Percentiles rank a stretch among this genome's conserved stretches.
These are phyloP conservation scores for Chaetura pelagica DNA, from an alignment of 2,113 vertebrate species.

Conservation along the genomic window DNA sequence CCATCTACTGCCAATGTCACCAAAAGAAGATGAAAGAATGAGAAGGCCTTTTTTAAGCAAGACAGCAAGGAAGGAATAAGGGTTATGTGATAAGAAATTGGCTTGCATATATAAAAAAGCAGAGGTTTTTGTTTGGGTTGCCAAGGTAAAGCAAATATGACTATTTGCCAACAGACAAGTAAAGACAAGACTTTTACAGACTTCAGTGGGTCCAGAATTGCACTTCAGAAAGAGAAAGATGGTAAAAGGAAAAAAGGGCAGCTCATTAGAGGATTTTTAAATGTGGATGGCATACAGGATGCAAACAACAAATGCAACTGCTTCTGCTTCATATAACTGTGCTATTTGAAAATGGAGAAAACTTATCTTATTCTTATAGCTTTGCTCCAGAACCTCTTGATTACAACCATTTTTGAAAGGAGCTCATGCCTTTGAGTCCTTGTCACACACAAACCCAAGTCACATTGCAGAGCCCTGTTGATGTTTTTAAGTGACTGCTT, in stretches of 20 bases:
- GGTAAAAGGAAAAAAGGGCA: neutral
- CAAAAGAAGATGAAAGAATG: neutral
- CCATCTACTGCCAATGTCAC: neutral
- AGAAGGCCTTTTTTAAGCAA: neutral
- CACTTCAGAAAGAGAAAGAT: neutral
- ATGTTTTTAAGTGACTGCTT: neutral
- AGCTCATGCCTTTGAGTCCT: neutral
- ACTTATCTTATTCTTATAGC: neutral
- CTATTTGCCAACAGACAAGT: neutral
- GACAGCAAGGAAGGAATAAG: neutral
- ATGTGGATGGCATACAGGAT: neutral
- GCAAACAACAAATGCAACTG: neutral
- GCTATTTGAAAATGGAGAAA: neutral
- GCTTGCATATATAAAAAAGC: neutral
- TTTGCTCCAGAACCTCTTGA: neutral
- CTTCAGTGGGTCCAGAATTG: neutral
- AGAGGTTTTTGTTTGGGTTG: neutral
- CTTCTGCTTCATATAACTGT: neutral
- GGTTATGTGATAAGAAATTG: neutral
- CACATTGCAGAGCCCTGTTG: fast-evolving
- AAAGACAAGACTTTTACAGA: neutral
- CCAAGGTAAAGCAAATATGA: neutral
- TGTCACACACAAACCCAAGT: neutral
- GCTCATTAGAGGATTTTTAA: neutral
- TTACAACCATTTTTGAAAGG: neutral